Evolutionary conservation across 2,888 invertebrate genomes (phyloP).

Genomic region (Agapetus fuscipes): DNA sequence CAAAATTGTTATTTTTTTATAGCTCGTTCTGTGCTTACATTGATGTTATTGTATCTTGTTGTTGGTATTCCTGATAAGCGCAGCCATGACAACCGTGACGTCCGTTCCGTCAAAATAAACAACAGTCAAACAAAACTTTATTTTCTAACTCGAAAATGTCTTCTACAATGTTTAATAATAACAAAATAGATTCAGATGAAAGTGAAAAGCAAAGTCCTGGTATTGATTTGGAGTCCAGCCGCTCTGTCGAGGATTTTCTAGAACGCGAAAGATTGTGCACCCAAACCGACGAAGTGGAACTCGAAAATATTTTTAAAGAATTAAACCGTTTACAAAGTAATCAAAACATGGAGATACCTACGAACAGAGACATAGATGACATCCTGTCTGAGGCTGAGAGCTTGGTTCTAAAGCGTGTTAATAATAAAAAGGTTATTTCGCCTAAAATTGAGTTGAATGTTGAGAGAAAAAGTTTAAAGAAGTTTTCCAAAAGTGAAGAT

Average conservation of each 20-base stretch:
- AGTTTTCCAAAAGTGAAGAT: no score
- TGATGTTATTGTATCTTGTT: no score
- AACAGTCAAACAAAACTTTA: no score
- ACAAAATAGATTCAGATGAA: conserved; percentile 2
- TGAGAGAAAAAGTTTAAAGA: no score
- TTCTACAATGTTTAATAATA: neutral
- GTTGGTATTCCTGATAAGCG: no score
- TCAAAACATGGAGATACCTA: conserved; percentile 30
- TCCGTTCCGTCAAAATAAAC: no score
- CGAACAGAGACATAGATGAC: conserved; percentile 40
- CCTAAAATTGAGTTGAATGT: no score
- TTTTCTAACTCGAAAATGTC: no score
- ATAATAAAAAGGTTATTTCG: no score
- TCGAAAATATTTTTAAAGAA: conserved; percentile 14
- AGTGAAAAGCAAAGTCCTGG: neutral
- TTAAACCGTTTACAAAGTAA: conserved; percentile 26
- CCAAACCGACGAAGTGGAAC: conserved; percentile 17
- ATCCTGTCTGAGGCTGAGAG: conserved; percentile 49
- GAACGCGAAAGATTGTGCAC: conserved; percentile 31
- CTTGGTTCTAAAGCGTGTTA: conserved; percentile 33
- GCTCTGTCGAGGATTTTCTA: conserved; percentile 33
- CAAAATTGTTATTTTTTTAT: no score
- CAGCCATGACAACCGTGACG: no score
- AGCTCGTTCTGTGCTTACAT: no score
- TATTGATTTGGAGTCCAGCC: conserved; percentile 8